phyloP scores from a whole-genome alignment of 2,113 vertebrate species.

The Oreocharis arfaki region DNA sequence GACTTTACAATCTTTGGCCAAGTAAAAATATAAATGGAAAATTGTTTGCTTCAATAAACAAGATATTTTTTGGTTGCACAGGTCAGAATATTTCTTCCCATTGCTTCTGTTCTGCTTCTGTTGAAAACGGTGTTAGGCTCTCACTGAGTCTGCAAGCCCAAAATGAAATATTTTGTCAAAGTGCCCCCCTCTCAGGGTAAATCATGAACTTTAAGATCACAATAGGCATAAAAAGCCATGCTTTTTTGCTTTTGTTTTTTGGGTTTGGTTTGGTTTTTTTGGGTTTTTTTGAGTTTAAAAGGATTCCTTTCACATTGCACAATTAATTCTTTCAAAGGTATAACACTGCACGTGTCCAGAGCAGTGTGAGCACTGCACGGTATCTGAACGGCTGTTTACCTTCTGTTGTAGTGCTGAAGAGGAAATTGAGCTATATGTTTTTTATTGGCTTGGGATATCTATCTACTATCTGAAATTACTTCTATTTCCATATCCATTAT shows the following conservation, averaged over 20 bases:
- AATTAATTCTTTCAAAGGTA: background rate
- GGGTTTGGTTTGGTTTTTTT: background rate
- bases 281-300: background rate
- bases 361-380: background rate
- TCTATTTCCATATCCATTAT: conserved; percentile 56
- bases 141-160: background rate
- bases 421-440: conserved; percentile 43
- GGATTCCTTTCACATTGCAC: background rate
- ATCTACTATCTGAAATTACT: conserved; percentile 37
- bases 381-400: conserved; percentile 24
- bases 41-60: background rate
- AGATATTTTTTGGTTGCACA: background rate
- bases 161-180: background rate
- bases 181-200: fast-evolving
- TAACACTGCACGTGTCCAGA: background rate
- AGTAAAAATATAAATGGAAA: background rate
- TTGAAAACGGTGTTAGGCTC: background rate
- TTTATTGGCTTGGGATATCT: conserved; percentile 60
- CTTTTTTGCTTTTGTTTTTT: background rate
- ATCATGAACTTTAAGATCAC: background rate
- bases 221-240: background rate
- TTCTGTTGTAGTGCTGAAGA: background rate
- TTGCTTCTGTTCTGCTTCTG: background rate
- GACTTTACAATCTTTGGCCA: background rate
- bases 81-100: background rate